Conservation (phyloP, 2,113 vertebrate genomes). For the Syngnathus scovelli region DNA sequence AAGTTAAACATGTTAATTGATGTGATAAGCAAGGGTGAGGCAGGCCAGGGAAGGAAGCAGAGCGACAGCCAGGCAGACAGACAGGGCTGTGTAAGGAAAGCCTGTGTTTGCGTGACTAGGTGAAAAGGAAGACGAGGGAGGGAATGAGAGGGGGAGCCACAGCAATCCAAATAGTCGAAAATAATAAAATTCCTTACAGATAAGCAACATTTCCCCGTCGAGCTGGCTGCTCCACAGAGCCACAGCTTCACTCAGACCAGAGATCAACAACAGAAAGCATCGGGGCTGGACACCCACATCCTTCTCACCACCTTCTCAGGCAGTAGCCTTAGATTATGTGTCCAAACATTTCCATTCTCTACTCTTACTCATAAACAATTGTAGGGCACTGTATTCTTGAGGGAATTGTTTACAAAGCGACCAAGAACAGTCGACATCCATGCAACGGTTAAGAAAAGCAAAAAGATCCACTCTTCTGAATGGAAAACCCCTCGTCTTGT, state of each 20-base stretch:
- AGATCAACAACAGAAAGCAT: slow-evolving; percentile 6
- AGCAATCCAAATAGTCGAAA: slow-evolving; percentile 56
- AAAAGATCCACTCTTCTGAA: neutral
- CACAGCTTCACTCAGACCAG: slow-evolving; percentile 7
- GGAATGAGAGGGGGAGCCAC: slow-evolving; percentile 33
- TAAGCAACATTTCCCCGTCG: slow-evolving; percentile 59
- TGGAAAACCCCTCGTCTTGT: neutral
- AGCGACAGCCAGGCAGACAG: slow-evolving; percentile 39
- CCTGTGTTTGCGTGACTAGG: slow-evolving; percentile 61
- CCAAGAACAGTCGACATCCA: neutral
- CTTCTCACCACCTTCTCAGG: slow-evolving; percentile 17
- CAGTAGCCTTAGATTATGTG: neutral
- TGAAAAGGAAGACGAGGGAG: slow-evolving; percentile 56
- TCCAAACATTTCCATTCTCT: neutral
- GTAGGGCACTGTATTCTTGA: neutral
- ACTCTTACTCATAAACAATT: neutral
- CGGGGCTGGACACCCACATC: slow-evolving; percentile 9
- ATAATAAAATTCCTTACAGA: slow-evolving; percentile 66
- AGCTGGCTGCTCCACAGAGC: slow-evolving; percentile 19
- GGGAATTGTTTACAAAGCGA: neutral
- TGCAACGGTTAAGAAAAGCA: neutral
- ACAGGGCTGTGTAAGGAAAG: slow-evolving; percentile 43
- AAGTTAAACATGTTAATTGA: slow-evolving; percentile 63
- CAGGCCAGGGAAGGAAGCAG: slow-evolving; percentile 53
- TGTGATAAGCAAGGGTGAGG: slow-evolving; percentile 66